A percentile compares a stretch with the other conserved stretches of the same genome.
Conservation (phyloP, 2,888 invertebrate genomes). For the Hypomecis punctinalis region DNA sequence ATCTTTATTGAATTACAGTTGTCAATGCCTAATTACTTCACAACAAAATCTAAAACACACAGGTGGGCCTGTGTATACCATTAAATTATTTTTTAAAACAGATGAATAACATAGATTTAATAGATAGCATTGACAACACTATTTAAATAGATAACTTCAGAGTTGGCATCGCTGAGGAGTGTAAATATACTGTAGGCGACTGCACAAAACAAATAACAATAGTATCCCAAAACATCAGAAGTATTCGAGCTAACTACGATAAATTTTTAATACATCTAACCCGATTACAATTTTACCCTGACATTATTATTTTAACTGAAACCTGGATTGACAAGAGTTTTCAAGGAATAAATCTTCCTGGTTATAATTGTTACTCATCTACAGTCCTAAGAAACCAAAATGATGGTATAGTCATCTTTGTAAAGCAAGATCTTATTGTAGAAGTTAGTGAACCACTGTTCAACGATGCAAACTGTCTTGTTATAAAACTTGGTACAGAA, state of each 20-base stretch:
- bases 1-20: neutral
- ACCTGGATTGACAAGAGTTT: conserved; percentile 11
- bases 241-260: conserved; percentile 14
- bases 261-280: conserved; percentile 4
- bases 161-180: conserved; percentile 1
- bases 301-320: conserved; percentile 17
- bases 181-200: conserved; percentile 4
- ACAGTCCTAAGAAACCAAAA: conserved; percentile 14
- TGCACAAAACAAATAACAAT: neutral
- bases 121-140: conserved; percentile 4
- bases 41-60: neutral
- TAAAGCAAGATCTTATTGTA: neutral
- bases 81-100: neutral
- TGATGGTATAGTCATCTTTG: conserved; percentile 18
- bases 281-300: conserved; percentile 11
- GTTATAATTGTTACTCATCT: conserved; percentile 12
- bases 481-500: neutral
- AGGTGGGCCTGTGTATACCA: neutral
- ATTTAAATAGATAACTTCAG: conserved; percentile 2
- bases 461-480: conserved; percentile 16
- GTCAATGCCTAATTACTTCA: neutral
- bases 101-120: neutral
- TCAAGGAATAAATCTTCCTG: conserved; percentile 1
- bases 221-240: conserved; percentile 19
- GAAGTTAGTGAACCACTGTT: conserved; percentile 12